Base-by-base conservation (phyloP, 2,888 invertebrate genomes). In the Drosophila suboccidentalis region DNA sequence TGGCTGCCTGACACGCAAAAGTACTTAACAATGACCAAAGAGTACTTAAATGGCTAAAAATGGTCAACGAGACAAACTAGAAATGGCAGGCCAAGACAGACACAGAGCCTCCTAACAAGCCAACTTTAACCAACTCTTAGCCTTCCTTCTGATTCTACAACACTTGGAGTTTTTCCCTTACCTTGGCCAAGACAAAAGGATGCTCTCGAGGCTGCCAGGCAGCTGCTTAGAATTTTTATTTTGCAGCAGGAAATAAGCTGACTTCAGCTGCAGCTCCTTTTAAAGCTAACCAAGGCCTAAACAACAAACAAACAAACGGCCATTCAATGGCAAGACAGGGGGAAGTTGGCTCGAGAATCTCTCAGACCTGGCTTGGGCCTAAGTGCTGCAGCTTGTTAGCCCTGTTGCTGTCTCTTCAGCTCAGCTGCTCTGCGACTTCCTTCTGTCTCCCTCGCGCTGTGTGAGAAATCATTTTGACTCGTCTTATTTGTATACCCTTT, bases 21-120 rank as follows among this genome's bases (percentile, higher is more conserved):
- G 87, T 90, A 85, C 81, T 90, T 88, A 90, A 87, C 90, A 90
- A 90, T 90, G 90, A 88, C 90, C 90, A 90, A 80, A 80, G 82
- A 86, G 89, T 90, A 89, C 79, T 86, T 91, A 83, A 80, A 88
- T 71, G 65, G 79, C 87, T 80, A 78, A 90, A 87, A 86, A 86
- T 87, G 90, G 84, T 89, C 84, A 85, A 76, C 34, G 55, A 74
- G 78, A 78, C 90, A 89, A 80, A 75, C 80, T 75, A 70, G 87
- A 75, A 82, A 88, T 86, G 77, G 75, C 73, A 81, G 74, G 57
- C 68, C 69, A 67, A 34, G 53, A 65, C 75, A 64, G 61, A 54
- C 49, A 34, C 54, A 53, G 65, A 65, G 65, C 65, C 78, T 78
- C 67, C 78, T 82, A 87, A 85, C 88, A 82, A 75, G 75, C 71